Conservation (phyloP, 2,888 invertebrate species). For the Tiliacea aurago region DNA sequence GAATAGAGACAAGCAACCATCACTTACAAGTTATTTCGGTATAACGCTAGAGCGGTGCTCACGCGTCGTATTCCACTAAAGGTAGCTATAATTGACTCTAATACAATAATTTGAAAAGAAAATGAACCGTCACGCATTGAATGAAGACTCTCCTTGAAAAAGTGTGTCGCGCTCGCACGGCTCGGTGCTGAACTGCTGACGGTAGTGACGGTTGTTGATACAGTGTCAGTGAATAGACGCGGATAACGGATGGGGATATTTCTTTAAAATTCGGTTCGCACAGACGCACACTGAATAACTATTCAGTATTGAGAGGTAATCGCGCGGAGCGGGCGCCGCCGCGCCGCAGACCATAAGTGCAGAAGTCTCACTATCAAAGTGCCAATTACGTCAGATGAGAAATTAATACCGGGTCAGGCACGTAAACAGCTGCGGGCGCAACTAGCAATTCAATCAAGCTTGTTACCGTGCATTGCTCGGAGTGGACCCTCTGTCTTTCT, state of each 20-base stretch:
- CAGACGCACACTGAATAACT: constrained; percentile 32
- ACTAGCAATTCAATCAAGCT: neutral
- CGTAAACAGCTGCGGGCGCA: neutral
- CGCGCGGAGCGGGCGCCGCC: constrained; percentile 28
- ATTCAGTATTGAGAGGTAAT: constrained; percentile 51
- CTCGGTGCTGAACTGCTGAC: no score
- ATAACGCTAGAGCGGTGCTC: constrained; percentile 29
- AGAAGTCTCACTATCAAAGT: constrained; percentile 24
- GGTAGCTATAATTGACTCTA: constrained; percentile 33
- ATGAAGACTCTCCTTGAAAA: constrained; percentile 22
- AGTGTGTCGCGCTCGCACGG: constrained; percentile 15
- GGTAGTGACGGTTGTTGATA: constrained; percentile 16
- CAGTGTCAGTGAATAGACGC: constrained; percentile 23
- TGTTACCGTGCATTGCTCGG: neutral
- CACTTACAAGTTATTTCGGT: constrained; percentile 50
- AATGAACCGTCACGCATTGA: constrained; percentile 22
- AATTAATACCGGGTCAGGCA: neutral
- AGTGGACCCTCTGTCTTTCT: neutral
- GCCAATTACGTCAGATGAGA: neutral
- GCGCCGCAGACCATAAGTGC: neutral
- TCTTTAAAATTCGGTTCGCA: constrained; percentile 31
- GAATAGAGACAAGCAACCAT: constrained; percentile 31
- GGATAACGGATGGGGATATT: constrained; percentile 35
- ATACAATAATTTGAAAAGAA: constrained; percentile 16
- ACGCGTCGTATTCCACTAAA: constrained; percentile 46